Evolutionary conservation across 2,888 invertebrate species (phyloP), one percentile per base, ranked within the genome.

Genomic region (Brachynemurus nebulosus): DNA sequence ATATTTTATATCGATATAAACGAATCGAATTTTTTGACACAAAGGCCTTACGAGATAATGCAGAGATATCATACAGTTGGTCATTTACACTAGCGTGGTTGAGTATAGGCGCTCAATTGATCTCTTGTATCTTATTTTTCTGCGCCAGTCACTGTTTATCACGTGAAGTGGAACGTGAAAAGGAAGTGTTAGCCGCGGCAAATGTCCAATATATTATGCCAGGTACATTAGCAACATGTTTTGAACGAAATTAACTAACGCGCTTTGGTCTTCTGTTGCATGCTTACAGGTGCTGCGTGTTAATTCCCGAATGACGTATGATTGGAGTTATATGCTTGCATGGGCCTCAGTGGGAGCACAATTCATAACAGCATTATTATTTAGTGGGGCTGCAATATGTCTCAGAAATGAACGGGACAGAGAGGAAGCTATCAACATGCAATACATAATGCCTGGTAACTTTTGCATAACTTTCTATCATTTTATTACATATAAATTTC

Each of bases 261-360:
- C 11, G 18, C 12, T 14, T 23, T 40, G 27, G n/a, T n/a, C n/a
- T n/a, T 33, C 12, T 33, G 33, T 36, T 23, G 41, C 46, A 46
- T 52, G 49, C 52, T 53, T 56, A 48, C 74, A 88, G 88, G 81
- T 86, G 67, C 79, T 89, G 65, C 80, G 81, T 69, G 85, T 86
- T 65, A 82, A 84, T 69, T 77, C 84, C 56, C 77, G 82, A 71
- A 75, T 84, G 62, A 78, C 79, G 71, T 93, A 92, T 72, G 92
- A 91, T 69, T 95, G 92, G 92, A 92, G 92, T 59, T 95, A 93
- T 75, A 84, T 91, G 74, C 80, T 91, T 64, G 89, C 92, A 67
- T 95, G 93, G 93, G 85, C 90, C 69, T 92, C 92, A 68, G 90
- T 93, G 63, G 90, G 84, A 58, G 83, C 89, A 70, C 80, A 89